These are phyloP conservation scores for Drosophila pegasa DNA, from an alignment of 2,888 invertebrate genomes.

Conservation along the genomic window DNA sequence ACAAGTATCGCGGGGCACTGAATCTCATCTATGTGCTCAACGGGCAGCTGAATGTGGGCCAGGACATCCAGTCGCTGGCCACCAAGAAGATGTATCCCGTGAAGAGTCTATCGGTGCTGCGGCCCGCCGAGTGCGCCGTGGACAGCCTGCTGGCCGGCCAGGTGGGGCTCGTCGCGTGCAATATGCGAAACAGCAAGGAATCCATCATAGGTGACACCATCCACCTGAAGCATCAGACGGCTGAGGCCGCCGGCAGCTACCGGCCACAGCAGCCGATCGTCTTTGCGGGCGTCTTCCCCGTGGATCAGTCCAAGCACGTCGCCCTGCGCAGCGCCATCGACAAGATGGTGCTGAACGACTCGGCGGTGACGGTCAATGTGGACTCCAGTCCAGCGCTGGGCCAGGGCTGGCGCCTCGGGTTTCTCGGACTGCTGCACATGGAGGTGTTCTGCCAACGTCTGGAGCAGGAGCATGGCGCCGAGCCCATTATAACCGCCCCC, in stretches of 20 bases:
- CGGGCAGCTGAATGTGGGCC: slow-evolving; percentile 90
- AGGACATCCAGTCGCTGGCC: slow-evolving; percentile 90
- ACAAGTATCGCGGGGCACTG: slow-evolving; percentile 93
- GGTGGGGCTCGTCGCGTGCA: slow-evolving; percentile 94
- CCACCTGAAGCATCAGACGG: slow-evolving; percentile 86
- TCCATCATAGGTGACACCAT: slow-evolving; percentile 92
- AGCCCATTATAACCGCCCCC: slow-evolving; percentile 93
- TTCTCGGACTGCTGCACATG: slow-evolving; percentile 93
- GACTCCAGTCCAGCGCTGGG: slow-evolving; percentile 95
- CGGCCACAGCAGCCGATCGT: slow-evolving; percentile 91
- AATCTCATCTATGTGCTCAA: slow-evolving; percentile 91
- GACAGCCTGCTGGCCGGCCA: slow-evolving; percentile 93
- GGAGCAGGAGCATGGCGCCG: slow-evolving; percentile 93
- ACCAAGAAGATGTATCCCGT: slow-evolving; percentile 92
- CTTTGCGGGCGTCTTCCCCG: slow-evolving; percentile 94
- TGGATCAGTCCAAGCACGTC: slow-evolving; percentile 93
- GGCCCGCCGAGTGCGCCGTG: slow-evolving; percentile 90
- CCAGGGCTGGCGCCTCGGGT: slow-evolving; percentile 95
- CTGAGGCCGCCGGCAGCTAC: slow-evolving; percentile 87
- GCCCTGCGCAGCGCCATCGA: slow-evolving; percentile 93
- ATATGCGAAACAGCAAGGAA: slow-evolving; percentile 91
- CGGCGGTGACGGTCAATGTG: slow-evolving; percentile 92
- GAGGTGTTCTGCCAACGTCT: slow-evolving; percentile 95
- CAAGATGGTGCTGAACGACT: slow-evolving; percentile 96
- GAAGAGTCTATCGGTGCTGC: slow-evolving; percentile 91